Percentiles rank a stretch among this genome's conserved stretches.
Evolutionary conservation across 2,888 invertebrate species (phyloP).

Genomic region (Trissoscelio sp.): DNA sequence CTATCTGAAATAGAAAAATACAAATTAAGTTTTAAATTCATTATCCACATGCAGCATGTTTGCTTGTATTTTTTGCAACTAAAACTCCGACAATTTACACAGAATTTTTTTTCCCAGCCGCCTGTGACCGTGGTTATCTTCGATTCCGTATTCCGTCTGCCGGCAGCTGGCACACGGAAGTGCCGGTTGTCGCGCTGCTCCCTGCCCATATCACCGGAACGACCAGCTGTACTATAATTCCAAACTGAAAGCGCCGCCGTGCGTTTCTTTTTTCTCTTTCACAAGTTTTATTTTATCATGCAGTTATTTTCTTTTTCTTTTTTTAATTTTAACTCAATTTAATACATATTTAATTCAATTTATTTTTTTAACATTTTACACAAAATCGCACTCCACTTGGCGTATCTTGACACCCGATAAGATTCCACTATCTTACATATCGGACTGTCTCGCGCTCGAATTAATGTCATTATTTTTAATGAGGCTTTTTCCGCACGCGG

Average conservation of each 20-base stretch:
- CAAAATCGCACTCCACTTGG: neutral
- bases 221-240: conserved; percentile 63
- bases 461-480: conserved; percentile 60
- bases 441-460: conserved; percentile 42
- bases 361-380: neutral
- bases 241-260: conserved; percentile 16
- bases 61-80: no score
- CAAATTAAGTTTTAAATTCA: no score
- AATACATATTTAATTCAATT: no score
- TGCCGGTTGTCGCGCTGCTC: conserved; percentile 56
- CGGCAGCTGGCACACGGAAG: conserved; percentile 69
- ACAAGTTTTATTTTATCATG: neutral
- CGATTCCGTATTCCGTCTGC: conserved; percentile 50
- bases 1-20: no score
- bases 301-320: conserved; percentile 18
- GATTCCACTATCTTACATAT: conserved; percentile 48
- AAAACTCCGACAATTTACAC: neutral
- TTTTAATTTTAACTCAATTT: no score
- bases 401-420: conserved; percentile 31
- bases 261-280: neutral
- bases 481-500: conserved; percentile 41
- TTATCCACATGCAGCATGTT: no score
- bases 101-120: conserved; percentile 2
- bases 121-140: conserved; percentile 22
- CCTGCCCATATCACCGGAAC: conserved; percentile 61